Conservation (phyloP, 2,113 vertebrate genomes). For the Gasterosteus aculeatus region DNA sequence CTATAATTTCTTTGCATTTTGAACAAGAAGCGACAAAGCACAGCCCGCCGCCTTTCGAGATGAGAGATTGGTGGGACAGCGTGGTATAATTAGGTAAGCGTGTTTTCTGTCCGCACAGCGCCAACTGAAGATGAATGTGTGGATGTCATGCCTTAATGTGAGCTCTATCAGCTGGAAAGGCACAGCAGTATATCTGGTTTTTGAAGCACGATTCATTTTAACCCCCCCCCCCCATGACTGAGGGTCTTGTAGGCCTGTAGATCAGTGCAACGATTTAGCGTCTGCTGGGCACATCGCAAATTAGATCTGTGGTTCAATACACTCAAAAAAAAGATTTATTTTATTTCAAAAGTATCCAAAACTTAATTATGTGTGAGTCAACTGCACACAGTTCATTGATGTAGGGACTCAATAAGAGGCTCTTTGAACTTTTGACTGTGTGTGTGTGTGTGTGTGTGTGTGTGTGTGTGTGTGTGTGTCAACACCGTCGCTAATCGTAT, state of each 20-base stretch:
- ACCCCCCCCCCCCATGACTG: conserved; percentile 15
- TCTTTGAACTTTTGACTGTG: conserved; percentile 60
- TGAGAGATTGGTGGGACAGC: background rate
- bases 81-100: background rate
- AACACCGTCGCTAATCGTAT: conserved; percentile 66
- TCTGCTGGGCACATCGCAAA: conserved; percentile 40
- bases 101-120: conserved; percentile 25
- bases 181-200: background rate
- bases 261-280: conserved; percentile 25
- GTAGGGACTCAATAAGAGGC: conserved; percentile 33
- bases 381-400: conserved; percentile 47
- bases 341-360: conserved; percentile 31
- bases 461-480: conserved; percentile 45
- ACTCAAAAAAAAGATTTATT: conserved; percentile 25
- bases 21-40: background rate
- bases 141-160: conserved; percentile 31
- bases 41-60: background rate
- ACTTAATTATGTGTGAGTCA: conserved; percentile 58
- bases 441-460: conserved; percentile 49
- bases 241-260: conserved; percentile 11
- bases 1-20: background rate
- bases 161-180: conserved; percentile 13
- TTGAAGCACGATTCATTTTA: conserved; percentile 31
- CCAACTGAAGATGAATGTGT: conserved; percentile 16
- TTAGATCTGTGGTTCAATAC: conserved; percentile 47